A percentile compares a stretch with the other conserved stretches of the same genome.
Evolutionary conservation across 2,888 invertebrate genomes (phyloP).

Genomic region (Sialis fuliginosa): DNA sequence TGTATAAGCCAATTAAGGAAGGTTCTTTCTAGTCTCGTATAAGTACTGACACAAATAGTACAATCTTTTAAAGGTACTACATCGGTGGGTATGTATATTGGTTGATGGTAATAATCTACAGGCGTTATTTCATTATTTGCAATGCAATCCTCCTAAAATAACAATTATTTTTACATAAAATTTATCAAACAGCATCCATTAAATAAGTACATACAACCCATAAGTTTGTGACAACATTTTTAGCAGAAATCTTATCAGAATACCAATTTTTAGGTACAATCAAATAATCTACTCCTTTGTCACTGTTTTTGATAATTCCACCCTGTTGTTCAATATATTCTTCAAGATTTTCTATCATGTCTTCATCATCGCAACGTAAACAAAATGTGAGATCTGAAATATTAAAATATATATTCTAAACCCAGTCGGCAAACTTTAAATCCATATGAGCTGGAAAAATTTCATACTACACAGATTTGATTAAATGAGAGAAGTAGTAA

Average conservation of each 20-base stretch:
- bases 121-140: conserved; percentile 37
- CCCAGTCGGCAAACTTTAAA: too few relatives aligned
- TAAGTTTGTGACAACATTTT: conserved; percentile 47
- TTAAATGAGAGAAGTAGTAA: too few relatives aligned
- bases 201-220: conserved; percentile 38
- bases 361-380: conserved; percentile 27
- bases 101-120: conserved; percentile 53
- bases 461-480: too few relatives aligned
- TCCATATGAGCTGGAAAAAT: too few relatives aligned
- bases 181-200: too few relatives aligned
- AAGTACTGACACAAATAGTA: conserved; percentile 65
- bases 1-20: conserved; percentile 54
- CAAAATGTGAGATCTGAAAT: conserved; percentile 21
- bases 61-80: conserved; percentile 41
- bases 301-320: conserved; percentile 33
- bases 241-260: conserved; percentile 28
- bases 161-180: not conserved
- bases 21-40: conserved; percentile 50
- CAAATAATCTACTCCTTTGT: conserved; percentile 42
- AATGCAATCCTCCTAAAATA: conserved; percentile 44
- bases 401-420: too few relatives aligned
- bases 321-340: conserved; percentile 33
- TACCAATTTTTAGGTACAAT: conserved; percentile 38
- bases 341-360: conserved; percentile 23
- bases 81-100: conserved; percentile 31